phyloP scores from a whole-genome alignment of 1,140 invertebrate species.

The Drosophila nigromelanica region DNA sequence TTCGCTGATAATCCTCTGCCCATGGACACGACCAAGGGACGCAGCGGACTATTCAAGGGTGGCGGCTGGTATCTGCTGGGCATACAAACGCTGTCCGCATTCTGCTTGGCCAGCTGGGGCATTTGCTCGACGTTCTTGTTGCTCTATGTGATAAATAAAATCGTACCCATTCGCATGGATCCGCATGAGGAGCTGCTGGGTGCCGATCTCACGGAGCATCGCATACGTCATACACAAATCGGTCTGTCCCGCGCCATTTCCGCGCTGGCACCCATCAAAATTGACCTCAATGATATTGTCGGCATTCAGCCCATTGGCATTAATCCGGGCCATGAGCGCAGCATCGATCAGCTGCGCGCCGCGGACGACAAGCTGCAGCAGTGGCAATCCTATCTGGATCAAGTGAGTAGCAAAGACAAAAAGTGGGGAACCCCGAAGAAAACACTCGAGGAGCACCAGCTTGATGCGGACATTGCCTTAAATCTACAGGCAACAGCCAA shows the following conservation, averaged over 20 bases:
- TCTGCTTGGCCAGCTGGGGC: constrained; percentile 91
- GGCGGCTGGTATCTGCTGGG: constrained; percentile 94
- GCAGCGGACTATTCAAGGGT: constrained; percentile 94
- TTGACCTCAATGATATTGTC: constrained; percentile 84
- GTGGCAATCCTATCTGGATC: constrained; percentile 76
- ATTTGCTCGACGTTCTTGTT: constrained; percentile 88
- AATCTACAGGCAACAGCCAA: constrained; percentile 37
- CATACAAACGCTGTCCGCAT: constrained; percentile 89
- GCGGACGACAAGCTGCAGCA: constrained; percentile 77
- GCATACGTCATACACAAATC: constrained; percentile 86
- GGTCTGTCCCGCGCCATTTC: constrained; percentile 87
- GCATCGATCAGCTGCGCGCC: constrained; percentile 84
- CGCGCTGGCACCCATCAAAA: constrained; percentile 85
- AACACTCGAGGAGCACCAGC: constrained; percentile 30
- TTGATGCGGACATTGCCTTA: constrained; percentile 44
- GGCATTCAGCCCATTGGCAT: constrained; percentile 85
- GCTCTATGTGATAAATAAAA: constrained; percentile 90
- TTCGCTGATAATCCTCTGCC: constrained; percentile 94
- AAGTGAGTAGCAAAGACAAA: constrained; percentile 47
- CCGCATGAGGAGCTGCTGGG: constrained; percentile 93
- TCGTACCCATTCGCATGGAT: constrained; percentile 93
- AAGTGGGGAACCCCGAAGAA: constrained; percentile 16
- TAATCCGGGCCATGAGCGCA: constrained; percentile 85
- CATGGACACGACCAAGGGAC: constrained; percentile 90
- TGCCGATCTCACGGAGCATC: constrained; percentile 94